Percentiles rank a stretch among this genome's conserved stretches.
Evolutionary conservation across 2,113 vertebrate genomes (phyloP).

Genomic region (Grallaria varia): DNA sequence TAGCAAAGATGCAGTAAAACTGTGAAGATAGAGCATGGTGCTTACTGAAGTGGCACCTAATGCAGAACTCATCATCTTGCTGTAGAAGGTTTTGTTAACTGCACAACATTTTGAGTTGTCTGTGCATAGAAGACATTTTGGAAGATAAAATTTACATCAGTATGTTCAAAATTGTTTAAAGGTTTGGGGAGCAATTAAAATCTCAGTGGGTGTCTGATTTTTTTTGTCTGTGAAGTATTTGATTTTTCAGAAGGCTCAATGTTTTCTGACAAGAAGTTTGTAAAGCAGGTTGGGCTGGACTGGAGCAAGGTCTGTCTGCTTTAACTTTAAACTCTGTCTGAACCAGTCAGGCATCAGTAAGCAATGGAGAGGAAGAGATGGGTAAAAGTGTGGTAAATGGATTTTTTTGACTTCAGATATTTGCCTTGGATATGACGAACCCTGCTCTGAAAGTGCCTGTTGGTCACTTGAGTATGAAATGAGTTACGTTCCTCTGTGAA

Average conservation of each 20-base stretch:
- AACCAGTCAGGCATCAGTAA: background rate
- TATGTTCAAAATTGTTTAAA: background rate
- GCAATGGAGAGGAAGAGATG: background rate
- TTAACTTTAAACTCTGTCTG: background rate
- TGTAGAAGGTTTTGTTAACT: background rate
- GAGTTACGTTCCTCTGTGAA: background rate
- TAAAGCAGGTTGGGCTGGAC: background rate
- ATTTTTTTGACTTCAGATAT: background rate
- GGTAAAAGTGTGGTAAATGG: background rate
- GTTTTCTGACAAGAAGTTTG: background rate
- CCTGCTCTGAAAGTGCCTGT: background rate
- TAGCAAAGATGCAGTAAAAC: background rate
- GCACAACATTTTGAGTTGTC: background rate
- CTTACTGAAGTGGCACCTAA: background rate
- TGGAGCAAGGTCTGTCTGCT: background rate
- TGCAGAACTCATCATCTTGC: background rate
- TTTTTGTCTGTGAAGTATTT: background rate
- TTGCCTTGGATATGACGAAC: background rate
- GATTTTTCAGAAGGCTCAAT: background rate
- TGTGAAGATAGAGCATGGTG: background rate
- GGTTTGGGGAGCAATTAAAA: background rate
- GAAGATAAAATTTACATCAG: background rate
- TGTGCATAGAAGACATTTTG: background rate
- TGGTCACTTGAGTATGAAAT: background rate
- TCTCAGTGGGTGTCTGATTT: background rate